Percentiles rank a stretch among this genome's conserved stretches.
phyloP scores from a whole-genome alignment of 92 coral and sea anemone genomes.

The Paramuricea clavata region DNA sequence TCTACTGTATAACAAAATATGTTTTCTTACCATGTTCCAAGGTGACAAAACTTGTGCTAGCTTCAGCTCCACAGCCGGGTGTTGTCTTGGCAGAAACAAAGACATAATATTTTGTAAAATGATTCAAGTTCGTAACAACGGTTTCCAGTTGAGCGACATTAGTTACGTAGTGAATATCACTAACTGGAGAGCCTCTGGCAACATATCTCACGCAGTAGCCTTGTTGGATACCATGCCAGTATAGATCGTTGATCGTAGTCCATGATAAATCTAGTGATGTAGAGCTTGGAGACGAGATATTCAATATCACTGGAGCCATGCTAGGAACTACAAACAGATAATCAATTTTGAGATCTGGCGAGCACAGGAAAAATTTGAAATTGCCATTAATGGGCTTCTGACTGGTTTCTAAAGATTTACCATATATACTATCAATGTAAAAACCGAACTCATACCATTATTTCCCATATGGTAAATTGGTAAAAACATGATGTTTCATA shows the following conservation, averaged over 20 bases:
- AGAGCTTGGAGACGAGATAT: conserved; percentile 31
- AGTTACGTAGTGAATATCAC: conserved; percentile 4
- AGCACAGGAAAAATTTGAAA: too few relatives aligned
- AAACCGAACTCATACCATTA: too few relatives aligned
- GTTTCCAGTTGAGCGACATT: conserved; percentile 50
- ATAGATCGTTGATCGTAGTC: conserved; percentile 53
- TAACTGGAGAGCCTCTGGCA: conserved; percentile 45
- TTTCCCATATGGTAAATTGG: too few relatives aligned
- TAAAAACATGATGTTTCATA: too few relatives aligned
- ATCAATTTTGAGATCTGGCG: not conserved
- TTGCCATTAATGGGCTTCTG: too few relatives aligned
- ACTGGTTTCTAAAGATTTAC: too few relatives aligned
- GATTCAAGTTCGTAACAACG: conserved; percentile 60
- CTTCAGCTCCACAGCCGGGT: conserved; percentile 69
- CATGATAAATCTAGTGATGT: conserved; percentile 60
- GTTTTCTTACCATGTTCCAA: conserved; percentile 77
- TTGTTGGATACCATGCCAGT: conserved; percentile 72
- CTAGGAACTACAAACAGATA: conserved; percentile 56
- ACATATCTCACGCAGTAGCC: conserved; percentile 76
- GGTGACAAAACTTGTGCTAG: conserved; percentile 47
- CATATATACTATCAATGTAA: too few relatives aligned
- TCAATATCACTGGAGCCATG: conserved; percentile 55
- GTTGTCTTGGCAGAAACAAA: conserved; percentile 74
- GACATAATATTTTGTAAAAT: conserved; percentile 75
- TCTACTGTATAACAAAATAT: too few relatives aligned